Evolutionary conservation across 2,888 invertebrate genomes (phyloP).

Genomic region (Trisateles emortualis): DNA sequence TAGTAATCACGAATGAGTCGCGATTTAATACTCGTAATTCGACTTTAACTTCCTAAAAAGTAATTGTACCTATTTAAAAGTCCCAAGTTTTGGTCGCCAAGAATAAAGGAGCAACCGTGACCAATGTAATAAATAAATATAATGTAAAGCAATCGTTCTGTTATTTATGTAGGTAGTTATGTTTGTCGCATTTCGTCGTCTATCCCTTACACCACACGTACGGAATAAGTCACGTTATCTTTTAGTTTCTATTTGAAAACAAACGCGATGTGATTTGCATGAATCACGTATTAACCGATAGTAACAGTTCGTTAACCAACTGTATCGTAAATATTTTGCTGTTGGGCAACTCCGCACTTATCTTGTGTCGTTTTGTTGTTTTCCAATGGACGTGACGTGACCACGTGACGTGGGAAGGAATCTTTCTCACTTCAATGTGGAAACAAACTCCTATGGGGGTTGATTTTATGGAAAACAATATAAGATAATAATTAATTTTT

Average conservation of each 20-base stretch:
- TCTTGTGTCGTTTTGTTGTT: constrained; percentile 28
- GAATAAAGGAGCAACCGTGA: too few species aligned
- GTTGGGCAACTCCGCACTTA: constrained; percentile 59
- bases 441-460: too few species aligned
- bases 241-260: constrained; percentile 69
- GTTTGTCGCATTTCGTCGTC: not conserved
- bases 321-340: constrained; percentile 78
- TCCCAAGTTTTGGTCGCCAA: too few species aligned
- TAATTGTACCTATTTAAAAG: too few species aligned
- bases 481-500: too few species aligned
- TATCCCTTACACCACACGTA: constrained; percentile 1
- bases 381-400: constrained; percentile 23
- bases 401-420: not conserved
- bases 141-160: too few species aligned
- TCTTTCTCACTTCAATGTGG: not conserved
- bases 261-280: constrained; percentile 76
- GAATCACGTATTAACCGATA: constrained; percentile 73
- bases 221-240: constrained; percentile 42
- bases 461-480: too few species aligned
- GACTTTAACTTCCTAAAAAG: too few species aligned
- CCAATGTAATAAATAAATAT: too few species aligned
- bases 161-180: too few species aligned
- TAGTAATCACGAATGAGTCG: too few species aligned
- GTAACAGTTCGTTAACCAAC: constrained; percentile 77
- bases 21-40: too few species aligned